A percentile compares a stretch with the other conserved stretches of the same genome.
Evolutionary conservation across 2,797 vertebrate species (phyloP).

Genomic region (Myotis vivesi): DNA sequence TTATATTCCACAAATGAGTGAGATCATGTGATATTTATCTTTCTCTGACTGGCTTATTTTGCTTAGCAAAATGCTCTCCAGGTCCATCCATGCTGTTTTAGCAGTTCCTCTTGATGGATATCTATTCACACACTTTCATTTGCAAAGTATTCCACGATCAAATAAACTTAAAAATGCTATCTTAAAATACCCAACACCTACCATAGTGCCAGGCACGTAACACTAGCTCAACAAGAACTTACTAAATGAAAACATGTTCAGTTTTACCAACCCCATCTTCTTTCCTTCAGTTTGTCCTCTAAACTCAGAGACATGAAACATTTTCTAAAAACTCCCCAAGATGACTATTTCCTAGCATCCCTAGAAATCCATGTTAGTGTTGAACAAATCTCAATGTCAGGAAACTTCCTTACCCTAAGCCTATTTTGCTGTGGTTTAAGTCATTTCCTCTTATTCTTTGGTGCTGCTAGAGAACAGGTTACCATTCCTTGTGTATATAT

Average conservation of each 20-base stretch:
- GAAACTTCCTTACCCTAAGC: slow-evolving; percentile 51
- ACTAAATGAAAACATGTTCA: neutral
- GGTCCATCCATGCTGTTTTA: neutral
- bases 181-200: neutral
- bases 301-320: neutral
- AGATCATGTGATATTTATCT: no score
- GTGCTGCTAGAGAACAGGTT: slow-evolving; percentile 29
- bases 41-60: no score
- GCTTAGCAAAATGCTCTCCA: no score
- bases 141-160: slow-evolving; percentile 12
- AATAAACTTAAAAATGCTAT: slow-evolving; percentile 36
- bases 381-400: slow-evolving; percentile 60
- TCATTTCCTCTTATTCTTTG: slow-evolving; percentile 70
- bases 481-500: neutral
- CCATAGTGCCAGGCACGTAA: neutral
- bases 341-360: slow-evolving; percentile 43
- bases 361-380: slow-evolving; percentile 25
- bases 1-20: no score
- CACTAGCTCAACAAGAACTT: neutral
- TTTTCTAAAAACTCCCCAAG: slow-evolving; percentile 50
- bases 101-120: neutral
- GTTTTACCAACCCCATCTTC: neutral
- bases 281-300: neutral
- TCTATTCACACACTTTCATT: neutral
- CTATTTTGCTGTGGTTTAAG: slow-evolving; percentile 60